A percentile compares a stretch with the other conserved stretches of the same genome.
Conservation (phyloP, 1,140 invertebrate genomes). For the Globodera ellingtonae region DNA sequence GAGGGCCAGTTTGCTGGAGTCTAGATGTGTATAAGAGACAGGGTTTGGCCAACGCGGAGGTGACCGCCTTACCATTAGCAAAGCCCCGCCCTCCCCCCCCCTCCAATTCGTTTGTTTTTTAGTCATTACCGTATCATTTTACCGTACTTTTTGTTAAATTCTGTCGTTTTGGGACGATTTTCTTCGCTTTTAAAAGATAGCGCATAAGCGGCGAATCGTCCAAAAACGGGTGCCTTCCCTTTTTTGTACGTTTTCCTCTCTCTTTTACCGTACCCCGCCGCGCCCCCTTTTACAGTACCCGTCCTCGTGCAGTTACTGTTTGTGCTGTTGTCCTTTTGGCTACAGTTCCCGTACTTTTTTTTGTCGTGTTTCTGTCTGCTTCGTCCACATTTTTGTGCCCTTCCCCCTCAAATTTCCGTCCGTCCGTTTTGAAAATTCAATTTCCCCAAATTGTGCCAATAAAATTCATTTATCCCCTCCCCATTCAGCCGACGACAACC, state of each 20-base stretch:
- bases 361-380: constrained; percentile 21
- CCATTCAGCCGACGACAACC: constrained; percentile 40
- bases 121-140: too few relatives aligned
- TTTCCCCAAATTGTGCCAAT: neutral
- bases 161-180: too few relatives aligned
- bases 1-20: constrained; percentile 19
- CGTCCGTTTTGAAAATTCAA: neutral
- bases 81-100: too few relatives aligned
- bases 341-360: constrained; percentile 2
- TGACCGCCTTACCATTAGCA: neutral
- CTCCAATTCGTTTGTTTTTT: neutral
- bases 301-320: constrained; percentile 9
- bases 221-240: neutral
- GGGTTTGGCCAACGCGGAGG: constrained; percentile 18
- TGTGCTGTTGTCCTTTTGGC: neutral
- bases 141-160: too few relatives aligned
- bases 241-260: neutral
- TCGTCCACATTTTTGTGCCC: constrained; percentile 11
- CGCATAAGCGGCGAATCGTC: neutral
- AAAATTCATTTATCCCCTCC: too few relatives aligned
- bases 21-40: too few relatives aligned
- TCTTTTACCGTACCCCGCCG: neutral
- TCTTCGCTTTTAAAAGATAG: too few relatives aligned
- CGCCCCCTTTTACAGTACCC: neutral
- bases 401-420: neutral